Base-by-base conservation (phyloP, 2,888 invertebrate genomes). In the Sericinus montela region DNA sequence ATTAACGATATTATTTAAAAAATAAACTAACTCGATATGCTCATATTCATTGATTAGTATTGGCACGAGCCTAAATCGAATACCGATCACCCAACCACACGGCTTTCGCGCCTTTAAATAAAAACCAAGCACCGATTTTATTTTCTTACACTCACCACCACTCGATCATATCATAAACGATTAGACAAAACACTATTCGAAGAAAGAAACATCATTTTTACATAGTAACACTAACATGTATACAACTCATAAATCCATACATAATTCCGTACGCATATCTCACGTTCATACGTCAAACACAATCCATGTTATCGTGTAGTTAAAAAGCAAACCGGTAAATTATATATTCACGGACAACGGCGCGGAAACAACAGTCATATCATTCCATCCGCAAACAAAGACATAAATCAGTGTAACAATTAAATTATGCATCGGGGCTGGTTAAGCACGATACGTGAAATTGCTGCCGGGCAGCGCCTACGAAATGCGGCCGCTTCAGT, bases 361-460 rank as follows among this genome's bases (percentile, higher is more conserved):
- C n/a, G 8, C 34, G 43, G 30, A 43, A 43, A 32, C 43, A 16
- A 9, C 13, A 10, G 4, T 35, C 19, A 43, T 35, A 35, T 43
- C 43, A 43, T 35, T 36, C 32, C 16, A 15, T 44, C 28, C 42
- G 16, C 36, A 15, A 36, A 36, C 37, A 47, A 35, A 34, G 44
- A 55, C 48, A 69, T 75, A 76, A 77, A 77, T 77, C 76, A 74
- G 57, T 60, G 50, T 42, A 48, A 59, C 59, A 64, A 71, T 74
- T 69, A 73, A 75, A 72, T 77, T 72, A 75, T 74, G 67, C 69
- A 70, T 49, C 50, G 55, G 48, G 50, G 30, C 19, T 23, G 39
- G 45, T 15, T 29, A 45, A 29, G 37, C 45, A 30, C 37, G 34
- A 34, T 46, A 37, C 38, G 30, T 14, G 38, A 28, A 35, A 38